Evolutionary conservation across 2,113 vertebrate genomes (phyloP).

Genomic region (Bubo scandiacus): DNA sequence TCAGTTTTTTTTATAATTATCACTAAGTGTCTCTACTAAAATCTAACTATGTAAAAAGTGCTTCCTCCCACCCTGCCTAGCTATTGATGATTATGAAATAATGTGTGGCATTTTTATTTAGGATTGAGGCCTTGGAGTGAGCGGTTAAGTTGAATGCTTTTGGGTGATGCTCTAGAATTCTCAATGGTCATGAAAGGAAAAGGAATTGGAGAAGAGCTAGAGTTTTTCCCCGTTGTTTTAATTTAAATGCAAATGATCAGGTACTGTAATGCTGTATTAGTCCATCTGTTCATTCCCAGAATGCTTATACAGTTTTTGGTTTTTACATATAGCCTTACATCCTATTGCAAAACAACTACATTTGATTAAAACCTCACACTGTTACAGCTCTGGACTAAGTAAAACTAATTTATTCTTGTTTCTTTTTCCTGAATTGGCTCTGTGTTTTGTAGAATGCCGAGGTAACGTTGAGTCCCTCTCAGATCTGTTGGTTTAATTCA

Average conservation of each 20-base stretch:
- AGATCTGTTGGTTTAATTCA: not conserved
- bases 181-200: not conserved
- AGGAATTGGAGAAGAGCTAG: not conserved
- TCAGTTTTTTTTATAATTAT: not conserved
- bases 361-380: not conserved
- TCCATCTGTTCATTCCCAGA: not conserved
- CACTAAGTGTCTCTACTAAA: not conserved
- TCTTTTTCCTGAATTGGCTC: not conserved
- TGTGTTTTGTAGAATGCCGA: not conserved
- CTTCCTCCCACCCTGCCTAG: accelerated
- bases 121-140: not conserved
- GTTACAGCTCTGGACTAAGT: not conserved
- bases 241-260: not conserved
- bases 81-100: not conserved
- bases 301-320: not conserved
- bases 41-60: not conserved
- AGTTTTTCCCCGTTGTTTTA: not conserved
- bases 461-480: not conserved
- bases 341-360: not conserved
- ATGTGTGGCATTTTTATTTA: not conserved
- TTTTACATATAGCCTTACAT: not conserved
- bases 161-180: not conserved
- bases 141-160: not conserved
- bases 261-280: not conserved
- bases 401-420: not conserved